Conservation (phyloP, 2,797 vertebrate genomes). For the Emys orbicularis region DNA sequence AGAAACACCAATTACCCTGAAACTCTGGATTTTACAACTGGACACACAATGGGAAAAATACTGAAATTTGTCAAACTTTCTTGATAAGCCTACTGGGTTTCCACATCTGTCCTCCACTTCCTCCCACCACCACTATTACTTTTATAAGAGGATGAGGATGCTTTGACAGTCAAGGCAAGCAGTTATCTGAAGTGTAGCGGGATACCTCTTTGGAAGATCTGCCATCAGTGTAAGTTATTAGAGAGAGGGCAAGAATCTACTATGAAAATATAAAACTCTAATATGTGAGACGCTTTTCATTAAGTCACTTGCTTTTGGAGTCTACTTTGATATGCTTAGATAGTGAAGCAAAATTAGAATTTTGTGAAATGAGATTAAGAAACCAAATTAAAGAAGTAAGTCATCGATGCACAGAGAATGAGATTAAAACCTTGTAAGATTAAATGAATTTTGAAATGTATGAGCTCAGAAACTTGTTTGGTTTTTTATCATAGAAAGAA, state of each 20-base stretch:
- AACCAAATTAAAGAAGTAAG: constrained; percentile 6
- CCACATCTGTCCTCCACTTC: neutral
- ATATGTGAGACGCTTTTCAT: neutral
- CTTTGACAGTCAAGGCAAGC: neutral
- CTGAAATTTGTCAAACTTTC: neutral
- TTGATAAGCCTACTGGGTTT: neutral
- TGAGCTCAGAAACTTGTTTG: neutral
- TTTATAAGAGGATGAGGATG: neutral
- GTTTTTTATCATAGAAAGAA: neutral
- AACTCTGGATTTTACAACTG: accelerated
- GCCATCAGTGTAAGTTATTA: neutral
- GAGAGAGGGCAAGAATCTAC: neutral
- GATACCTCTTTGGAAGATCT: neutral
- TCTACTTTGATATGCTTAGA: neutral
- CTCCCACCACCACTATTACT: neutral
- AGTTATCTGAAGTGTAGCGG: neutral
- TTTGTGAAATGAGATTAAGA: constrained; percentile 54
- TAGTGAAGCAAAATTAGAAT: constrained; percentile 33
- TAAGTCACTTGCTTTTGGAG: constrained; percentile 53
- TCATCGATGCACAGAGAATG: neutral
- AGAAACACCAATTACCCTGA: neutral
- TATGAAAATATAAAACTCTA: neutral
- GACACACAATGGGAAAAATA: accelerated
- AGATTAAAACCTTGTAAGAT: neutral
- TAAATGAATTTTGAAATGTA: neutral